Percentiles rank a stretch among this genome's conserved stretches.
Conservation (phyloP, 2,797 vertebrate species). For the Lagorchestes hirsutus region DNA sequence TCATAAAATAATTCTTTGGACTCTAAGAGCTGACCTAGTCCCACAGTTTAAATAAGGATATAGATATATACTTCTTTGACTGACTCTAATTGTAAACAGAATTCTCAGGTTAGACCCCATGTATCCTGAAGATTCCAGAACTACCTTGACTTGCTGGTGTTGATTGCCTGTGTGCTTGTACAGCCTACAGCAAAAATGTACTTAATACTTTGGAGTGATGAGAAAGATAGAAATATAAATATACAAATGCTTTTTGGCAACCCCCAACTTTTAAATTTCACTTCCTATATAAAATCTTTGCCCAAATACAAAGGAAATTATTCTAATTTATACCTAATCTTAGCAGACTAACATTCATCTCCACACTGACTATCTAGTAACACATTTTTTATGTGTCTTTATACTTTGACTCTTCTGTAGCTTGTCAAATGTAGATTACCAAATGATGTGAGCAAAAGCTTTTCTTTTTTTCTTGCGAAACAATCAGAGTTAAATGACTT, state of each 20-base stretch:
- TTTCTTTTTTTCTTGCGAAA: background rate
- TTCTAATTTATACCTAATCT: conserved; percentile 46
- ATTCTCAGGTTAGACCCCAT: conserved; percentile 6
- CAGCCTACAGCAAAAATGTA: conserved; percentile 1
- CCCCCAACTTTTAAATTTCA: conserved; percentile 46
- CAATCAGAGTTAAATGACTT: no score
- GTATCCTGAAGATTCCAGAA: background rate
- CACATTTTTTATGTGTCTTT: conserved; percentile 27
- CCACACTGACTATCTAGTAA: background rate
- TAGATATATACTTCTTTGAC: conserved; percentile 40
- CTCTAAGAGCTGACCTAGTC: conserved; percentile 22
- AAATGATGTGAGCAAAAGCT: conserved; percentile 29
- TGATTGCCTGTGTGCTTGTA: background rate
- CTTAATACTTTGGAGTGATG: background rate
- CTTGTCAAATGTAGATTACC: conserved; percentile 34
- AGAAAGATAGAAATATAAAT: background rate
- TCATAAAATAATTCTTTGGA: conserved; percentile 48
- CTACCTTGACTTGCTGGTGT: background rate
- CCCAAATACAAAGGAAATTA: conserved; percentile 46
- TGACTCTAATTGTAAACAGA: conserved; percentile 31
- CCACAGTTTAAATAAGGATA: conserved; percentile 17
- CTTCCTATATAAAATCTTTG: conserved; percentile 27
- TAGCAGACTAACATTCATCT: conserved; percentile 18
- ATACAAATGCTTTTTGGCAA: conserved; percentile 38
- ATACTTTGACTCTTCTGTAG: conserved; percentile 29